phyloP scores from a whole-genome alignment of 2,888 invertebrate genomes.

The Conus canariensis region DNA sequence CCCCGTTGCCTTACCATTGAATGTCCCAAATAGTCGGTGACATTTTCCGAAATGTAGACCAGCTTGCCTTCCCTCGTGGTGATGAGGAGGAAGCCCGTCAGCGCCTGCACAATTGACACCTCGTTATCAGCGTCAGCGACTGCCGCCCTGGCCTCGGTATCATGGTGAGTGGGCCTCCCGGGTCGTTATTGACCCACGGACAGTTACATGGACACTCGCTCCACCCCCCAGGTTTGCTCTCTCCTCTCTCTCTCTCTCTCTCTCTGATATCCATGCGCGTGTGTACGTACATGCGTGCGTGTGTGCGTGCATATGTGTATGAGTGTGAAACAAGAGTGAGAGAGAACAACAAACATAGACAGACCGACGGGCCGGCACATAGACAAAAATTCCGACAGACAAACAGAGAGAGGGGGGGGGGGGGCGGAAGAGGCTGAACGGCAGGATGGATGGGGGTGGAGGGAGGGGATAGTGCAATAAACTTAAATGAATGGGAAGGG shows the following conservation, averaged over 20 bases:
- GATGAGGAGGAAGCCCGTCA: constrained; percentile 99
- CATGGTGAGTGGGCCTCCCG: too few relatives aligned
- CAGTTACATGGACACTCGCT: neutral
- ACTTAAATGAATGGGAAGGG: neutral
- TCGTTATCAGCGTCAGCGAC: neutral
- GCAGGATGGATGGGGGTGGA: too few relatives aligned
- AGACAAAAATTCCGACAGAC: too few relatives aligned
- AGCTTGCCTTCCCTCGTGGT: constrained; percentile 99
- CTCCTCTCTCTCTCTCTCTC: too few relatives aligned
- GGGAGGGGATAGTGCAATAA: too few relatives aligned
- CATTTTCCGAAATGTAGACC: constrained; percentile 99
- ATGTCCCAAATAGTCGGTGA: constrained; percentile 98
- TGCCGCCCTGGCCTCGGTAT: too few relatives aligned
- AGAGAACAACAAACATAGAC: too few relatives aligned
- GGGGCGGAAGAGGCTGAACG: neutral
- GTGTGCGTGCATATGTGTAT: neutral
- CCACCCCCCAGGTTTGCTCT: too few relatives aligned
- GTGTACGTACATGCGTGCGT: neutral
- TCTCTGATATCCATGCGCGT: too few relatives aligned
- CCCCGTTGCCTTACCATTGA: constrained; percentile 97
- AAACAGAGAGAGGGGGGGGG: neutral
- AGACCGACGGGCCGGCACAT: too few relatives aligned
- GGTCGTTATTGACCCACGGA: neutral
- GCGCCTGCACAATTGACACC: constrained; percentile 85
- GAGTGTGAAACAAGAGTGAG: neutral